Percentiles rank a stretch among this genome's conserved stretches.
phyloP scores from a whole-genome alignment of 2,888 invertebrate genomes.

The Tachina lurida region DNA sequence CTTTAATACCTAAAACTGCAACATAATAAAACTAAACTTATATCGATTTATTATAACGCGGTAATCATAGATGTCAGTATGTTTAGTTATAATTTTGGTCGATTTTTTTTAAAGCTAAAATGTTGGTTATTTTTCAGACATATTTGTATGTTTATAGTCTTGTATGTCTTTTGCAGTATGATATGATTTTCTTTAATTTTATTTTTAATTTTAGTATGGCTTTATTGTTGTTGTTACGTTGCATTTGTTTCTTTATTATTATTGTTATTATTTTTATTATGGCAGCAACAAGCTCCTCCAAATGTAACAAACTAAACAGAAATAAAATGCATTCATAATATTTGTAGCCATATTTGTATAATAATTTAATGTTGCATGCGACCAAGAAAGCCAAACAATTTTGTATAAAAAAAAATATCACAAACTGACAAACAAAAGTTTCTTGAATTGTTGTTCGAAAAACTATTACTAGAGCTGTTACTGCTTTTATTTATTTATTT shows the following conservation, averaged over 20 bases:
- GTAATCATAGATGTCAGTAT: slow-evolving; percentile 34
- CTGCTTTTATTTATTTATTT: slow-evolving; percentile 16
- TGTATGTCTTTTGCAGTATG: slow-evolving; percentile 15
- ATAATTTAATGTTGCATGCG: slow-evolving; percentile 72
- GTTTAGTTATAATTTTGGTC: slow-evolving; percentile 19
- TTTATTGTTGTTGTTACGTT: slow-evolving; percentile 63
- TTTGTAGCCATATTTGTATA: slow-evolving; percentile 71
- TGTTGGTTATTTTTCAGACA: neutral
- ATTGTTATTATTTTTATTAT: slow-evolving; percentile 42
- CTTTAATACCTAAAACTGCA: slow-evolving; percentile 35
- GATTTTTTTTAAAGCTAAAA: neutral
- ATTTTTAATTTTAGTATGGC: slow-evolving; percentile 26
- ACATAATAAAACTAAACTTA: slow-evolving; percentile 69
- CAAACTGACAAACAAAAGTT: slow-evolving; percentile 36
- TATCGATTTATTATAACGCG: slow-evolving; percentile 60
- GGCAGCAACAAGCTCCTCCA: slow-evolving; percentile 70
- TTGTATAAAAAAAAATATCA: neutral
- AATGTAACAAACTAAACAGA: slow-evolving; percentile 67
- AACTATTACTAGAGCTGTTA: slow-evolving; percentile 10
- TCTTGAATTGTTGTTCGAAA: slow-evolving; percentile 52
- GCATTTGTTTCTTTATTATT: slow-evolving; percentile 41
- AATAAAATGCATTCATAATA: slow-evolving; percentile 70
- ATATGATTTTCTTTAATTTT: slow-evolving; percentile 55
- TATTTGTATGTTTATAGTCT: slow-evolving; percentile 25
- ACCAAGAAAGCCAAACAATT: slow-evolving; percentile 51